phyloP scores from a whole-genome alignment of 2,888 invertebrate genomes.

The Heliconius erato region DNA sequence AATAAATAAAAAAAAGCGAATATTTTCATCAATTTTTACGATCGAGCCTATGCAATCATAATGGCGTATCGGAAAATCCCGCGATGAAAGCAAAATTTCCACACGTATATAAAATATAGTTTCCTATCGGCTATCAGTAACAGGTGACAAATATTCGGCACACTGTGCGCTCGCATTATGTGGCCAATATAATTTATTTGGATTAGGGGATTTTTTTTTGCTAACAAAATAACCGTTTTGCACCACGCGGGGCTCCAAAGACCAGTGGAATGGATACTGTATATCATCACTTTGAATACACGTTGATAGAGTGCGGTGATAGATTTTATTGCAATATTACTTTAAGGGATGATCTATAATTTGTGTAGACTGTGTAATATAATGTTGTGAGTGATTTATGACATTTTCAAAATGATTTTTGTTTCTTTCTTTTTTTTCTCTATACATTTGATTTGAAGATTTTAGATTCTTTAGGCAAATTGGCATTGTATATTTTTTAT shows the following conservation, averaged over 20 bases:
- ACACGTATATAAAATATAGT: constrained; percentile 52
- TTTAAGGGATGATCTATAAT: background rate
- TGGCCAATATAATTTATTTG: constrained; percentile 80
- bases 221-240: constrained; percentile 53
- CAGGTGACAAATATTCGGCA: constrained; percentile 53
- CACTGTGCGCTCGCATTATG: constrained; percentile 55
- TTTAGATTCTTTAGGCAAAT: too few species aligned
- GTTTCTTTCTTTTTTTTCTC: background rate
- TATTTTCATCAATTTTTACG: constrained; percentile 23
- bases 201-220: constrained; percentile 75
- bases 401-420: background rate
- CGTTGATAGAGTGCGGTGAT: constrained; percentile 13
- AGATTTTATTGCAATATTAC: constrained; percentile 21
- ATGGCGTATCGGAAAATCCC: constrained; percentile 26
- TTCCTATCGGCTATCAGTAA: constrained; percentile 50
- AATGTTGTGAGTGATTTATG: background rate
- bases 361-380: too few species aligned
- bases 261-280: constrained; percentile 34
- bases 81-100: constrained; percentile 37
- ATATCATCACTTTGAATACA: constrained; percentile 37
- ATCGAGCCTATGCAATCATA: constrained; percentile 25
- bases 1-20: background rate
- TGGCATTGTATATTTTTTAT: too few species aligned
- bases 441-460: background rate
- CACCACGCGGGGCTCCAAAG: constrained; percentile 51